Base-by-base conservation (phyloP, 1,140 invertebrate species). In the Bathynomus jamesi region DNA sequence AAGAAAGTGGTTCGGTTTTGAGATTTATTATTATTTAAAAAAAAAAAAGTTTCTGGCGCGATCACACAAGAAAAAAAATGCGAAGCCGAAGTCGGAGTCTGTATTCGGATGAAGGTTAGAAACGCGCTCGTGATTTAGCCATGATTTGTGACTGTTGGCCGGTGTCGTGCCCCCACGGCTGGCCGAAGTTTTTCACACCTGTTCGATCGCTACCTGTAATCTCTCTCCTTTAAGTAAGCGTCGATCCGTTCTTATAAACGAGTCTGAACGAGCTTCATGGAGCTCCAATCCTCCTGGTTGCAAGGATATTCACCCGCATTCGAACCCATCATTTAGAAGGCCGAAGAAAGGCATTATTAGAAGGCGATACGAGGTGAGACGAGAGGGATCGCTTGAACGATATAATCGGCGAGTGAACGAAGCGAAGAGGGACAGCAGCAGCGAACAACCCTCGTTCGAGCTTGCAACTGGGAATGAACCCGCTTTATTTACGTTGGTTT, bases 101-200 rank as follows among this genome's bases (percentile, higher is more conserved):
- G 29, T 65, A 65, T 65, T 28, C 68, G n/a, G 13, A 31, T 64
- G 61, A 24, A 28, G 73, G 69, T 67, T 68, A 68, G 61, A 68
- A 69, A 74, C 73, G 32, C 73, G 69, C 68, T 64, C 69, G 69
- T 74, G 73, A 74, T 74, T 74, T 74, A 71, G 73, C 69, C 69
- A 74, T 74, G 73, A 75, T 75, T 75, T 75, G 73, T 75, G 73
- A 71, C 73, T 75, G 73, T 74, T 70, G 73, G 73, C 69, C 61
- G 61, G 65, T 28, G 68, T 68, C 46, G 73, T 74, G 72, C 65
- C 68, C 67, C 73, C 61, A 46, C 61, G 53, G 29, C 69, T 32
- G 24, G 40, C 69, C 53, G 60, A n/a, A 67, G 31, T 24, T 21
- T 21, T 25, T 29, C 28, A 46, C 67, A 31, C 25, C 53, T 63